Evolutionary conservation across 1,140 invertebrate genomes (phyloP).

Genomic region (Lucilia sericata): DNA sequence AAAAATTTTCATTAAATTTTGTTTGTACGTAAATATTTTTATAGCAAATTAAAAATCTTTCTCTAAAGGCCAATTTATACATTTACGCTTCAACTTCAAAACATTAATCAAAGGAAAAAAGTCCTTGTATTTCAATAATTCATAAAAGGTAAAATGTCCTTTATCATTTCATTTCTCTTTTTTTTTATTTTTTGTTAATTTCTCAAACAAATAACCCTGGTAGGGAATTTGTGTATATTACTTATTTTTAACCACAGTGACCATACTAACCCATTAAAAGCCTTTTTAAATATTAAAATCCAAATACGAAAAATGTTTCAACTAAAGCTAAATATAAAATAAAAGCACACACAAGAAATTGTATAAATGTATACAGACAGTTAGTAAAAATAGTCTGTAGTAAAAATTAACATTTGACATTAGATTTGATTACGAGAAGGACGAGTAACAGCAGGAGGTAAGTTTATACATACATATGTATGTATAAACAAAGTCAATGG

Average conservation of each 20-base stretch:
- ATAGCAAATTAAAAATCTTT: background rate
- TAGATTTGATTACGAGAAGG: background rate
- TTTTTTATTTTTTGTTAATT: background rate
- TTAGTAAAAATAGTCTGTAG: background rate
- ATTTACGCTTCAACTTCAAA: background rate
- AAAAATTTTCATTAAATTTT: background rate
- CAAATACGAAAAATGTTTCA: too few relatives aligned
- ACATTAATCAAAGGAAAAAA: background rate
- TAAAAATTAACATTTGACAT: slow-evolving; percentile 34
- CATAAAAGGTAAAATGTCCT: slow-evolving; percentile 17
- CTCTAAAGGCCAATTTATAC: background rate
- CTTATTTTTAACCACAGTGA: background rate
- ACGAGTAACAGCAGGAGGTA: too few relatives aligned
- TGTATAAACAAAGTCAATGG: slow-evolving; percentile 37
- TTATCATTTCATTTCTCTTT: background rate
- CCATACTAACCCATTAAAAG: slow-evolving; percentile 26
- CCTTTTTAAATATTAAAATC: slow-evolving; percentile 12
- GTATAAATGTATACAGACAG: background rate
- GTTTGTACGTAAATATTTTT: background rate
- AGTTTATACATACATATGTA: background rate
- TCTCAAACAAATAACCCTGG: background rate
- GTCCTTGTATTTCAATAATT: slow-evolving; percentile 27
- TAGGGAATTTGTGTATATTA: background rate
- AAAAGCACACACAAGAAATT: too few relatives aligned
- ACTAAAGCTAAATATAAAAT: slow-evolving; percentile 9